These are phyloP conservation scores for Tineola bisselliella DNA, from an alignment of 2,888 invertebrate genomes.

Conservation along the genomic window DNA sequence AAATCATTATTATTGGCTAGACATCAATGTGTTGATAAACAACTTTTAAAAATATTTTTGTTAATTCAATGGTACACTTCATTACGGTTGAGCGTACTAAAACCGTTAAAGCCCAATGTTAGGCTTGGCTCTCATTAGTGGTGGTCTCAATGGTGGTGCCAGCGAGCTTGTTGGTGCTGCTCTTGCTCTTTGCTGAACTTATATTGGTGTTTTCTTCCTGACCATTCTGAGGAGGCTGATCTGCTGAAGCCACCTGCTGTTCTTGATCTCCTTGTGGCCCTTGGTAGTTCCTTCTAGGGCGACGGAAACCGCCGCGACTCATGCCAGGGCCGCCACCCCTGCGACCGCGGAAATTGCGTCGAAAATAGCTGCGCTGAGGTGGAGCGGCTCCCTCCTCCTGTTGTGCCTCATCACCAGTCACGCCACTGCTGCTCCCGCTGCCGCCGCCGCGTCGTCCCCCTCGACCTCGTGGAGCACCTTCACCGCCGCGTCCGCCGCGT, in stretches of 20 bases:
- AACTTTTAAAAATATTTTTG: too few relatives aligned
- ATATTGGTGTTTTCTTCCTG: not conserved
- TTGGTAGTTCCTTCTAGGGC: slow-evolving; percentile 16
- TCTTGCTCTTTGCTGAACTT: slow-evolving; percentile 28
- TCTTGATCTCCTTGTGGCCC: slow-evolving; percentile 32
- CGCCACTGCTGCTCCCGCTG: slow-evolving; percentile 57
- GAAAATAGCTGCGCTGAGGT: slow-evolving; percentile 72
- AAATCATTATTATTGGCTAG: too few relatives aligned
- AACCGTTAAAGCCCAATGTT: slow-evolving; percentile 19
- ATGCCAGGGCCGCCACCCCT: slow-evolving; percentile 34
- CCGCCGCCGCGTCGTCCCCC: slow-evolving; percentile 66
- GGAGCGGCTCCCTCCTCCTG: slow-evolving; percentile 46
- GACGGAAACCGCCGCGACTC: slow-evolving; percentile 26
- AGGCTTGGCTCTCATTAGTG: slow-evolving; percentile 65
- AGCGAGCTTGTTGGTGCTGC: slow-evolving; percentile 39
- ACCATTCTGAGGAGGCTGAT: slow-evolving; percentile 17
- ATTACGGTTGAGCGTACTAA: too few relatives aligned
- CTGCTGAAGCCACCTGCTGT: too few relatives aligned
- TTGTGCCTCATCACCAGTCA: slow-evolving; percentile 53
- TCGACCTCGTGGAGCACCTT: slow-evolving; percentile 69
- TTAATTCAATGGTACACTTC: too few relatives aligned
- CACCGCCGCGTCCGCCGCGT: slow-evolving; percentile 56
- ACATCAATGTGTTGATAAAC: too few relatives aligned
- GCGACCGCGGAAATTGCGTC: slow-evolving; percentile 78
- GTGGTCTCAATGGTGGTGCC: slow-evolving; percentile 54